A percentile compares a stretch with the other conserved stretches of the same genome.
Evolutionary conservation across 2,888 invertebrate genomes (phyloP).

Genomic region (Tupiocoris notatus): DNA sequence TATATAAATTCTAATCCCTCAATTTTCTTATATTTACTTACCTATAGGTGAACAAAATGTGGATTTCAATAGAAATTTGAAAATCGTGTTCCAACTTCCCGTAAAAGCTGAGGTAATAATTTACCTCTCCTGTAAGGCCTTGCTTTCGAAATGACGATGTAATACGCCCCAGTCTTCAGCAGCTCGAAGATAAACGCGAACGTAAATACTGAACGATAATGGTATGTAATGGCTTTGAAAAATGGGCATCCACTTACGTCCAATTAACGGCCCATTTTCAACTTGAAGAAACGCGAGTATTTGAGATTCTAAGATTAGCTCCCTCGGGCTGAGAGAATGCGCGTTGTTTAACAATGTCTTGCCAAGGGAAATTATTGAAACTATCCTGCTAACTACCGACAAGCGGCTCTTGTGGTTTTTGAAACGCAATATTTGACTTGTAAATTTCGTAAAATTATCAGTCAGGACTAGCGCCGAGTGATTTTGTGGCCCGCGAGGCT

Average conservation of each 20-base stretch:
- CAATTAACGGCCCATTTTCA: constrained; percentile 27
- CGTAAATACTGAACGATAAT: constrained; percentile 30
- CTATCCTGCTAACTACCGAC: neutral
- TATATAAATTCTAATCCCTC: too few relatives aligned
- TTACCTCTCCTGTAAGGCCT: neutral
- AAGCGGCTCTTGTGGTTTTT: neutral
- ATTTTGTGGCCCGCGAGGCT: too few relatives aligned
- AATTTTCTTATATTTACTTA: too few relatives aligned
- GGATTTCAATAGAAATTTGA: too few relatives aligned
- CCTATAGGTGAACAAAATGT: too few relatives aligned
- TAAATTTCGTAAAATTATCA: neutral
- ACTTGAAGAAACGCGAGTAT: constrained; percentile 10
- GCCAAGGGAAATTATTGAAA: neutral
- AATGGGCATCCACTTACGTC: constrained; percentile 23
- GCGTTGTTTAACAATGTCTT: neutral
- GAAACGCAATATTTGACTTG: neutral
- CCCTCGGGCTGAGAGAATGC: neutral
- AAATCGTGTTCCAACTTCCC: too few relatives aligned
- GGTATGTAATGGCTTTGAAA: constrained; percentile 18
- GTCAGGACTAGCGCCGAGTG: neutral
- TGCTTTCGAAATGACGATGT: neutral
- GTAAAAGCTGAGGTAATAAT: too few relatives aligned
- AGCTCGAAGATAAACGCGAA: neutral
- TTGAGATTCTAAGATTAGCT: constrained; percentile 18
- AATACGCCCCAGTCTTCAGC: neutral